Evolutionary conservation across 1,140 invertebrate species (phyloP), one percentile per base, ranked within the genome.

Genomic region (Papilio glaucus): DNA sequence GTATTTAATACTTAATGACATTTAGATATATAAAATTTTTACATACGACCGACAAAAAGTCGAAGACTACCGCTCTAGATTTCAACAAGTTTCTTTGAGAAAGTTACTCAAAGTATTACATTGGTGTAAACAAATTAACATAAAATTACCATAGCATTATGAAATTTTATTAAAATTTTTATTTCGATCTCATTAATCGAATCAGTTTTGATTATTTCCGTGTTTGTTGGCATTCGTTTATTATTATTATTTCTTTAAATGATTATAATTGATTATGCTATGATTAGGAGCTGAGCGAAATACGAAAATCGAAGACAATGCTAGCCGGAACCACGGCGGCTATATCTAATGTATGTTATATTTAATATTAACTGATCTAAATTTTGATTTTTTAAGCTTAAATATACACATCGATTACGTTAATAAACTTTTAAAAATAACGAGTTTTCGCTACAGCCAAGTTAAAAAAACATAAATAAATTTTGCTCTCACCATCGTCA

Each of bases 381-480:
- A 69, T 69, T 69, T 69, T 69, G 67, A 69, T 69, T 69, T 69
- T 69, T 69, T 69, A 69, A 69, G 67, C 67, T 69, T 69, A 69
- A 69, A 69, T 69, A 69, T 69, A 69, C 15, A 69, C 45, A 69
- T 69, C 67, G 42, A 37, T n/a, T 53, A 68, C 21, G 26, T 12
- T 24, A 45, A 39, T 39, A 10, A 65, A 2, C 39, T 65, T 68
- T 69, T 18, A 7, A 53, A 53, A 53, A 69, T 33, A 26, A 69
- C 67, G 63, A 45, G 26, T 69, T 69, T 69, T 69, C 67, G 67
- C 67, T 69, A 18, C 45, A 69, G 67, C 67, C 67, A 39, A 65
- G 41, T 41, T 39, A 41, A 62, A 15, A 45, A 45, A n/a, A 42
- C 4, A 18, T 24, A 24, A 9, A 26, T 57, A 18, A 24, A 9